A percentile compares a stretch with the other conserved stretches of the same genome.
These are phyloP conservation scores for Raja brachyura DNA, from an alignment of 2,113 vertebrate species.

Conservation along the genomic window DNA sequence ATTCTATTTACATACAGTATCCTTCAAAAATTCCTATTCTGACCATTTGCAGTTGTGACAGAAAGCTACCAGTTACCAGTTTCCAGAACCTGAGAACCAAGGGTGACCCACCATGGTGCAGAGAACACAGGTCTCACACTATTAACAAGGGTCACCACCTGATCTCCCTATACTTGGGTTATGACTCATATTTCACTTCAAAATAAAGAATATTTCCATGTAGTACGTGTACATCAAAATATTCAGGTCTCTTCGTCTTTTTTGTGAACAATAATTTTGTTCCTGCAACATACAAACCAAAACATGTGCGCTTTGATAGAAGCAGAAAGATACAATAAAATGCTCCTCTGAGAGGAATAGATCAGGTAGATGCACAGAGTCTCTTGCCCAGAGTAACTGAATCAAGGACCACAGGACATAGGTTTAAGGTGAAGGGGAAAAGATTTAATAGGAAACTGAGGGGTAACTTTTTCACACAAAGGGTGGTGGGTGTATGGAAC, in stretches of 20 bases:
- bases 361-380: no score
- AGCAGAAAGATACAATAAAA: neutral
- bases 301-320: neutral
- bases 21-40: neutral
- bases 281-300: neutral
- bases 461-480: no score
- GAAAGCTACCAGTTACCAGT: no score
- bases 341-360: no score
- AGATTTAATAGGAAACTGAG: no score
- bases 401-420: no score
- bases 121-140: neutral
- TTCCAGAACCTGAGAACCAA: neutral
- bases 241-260: neutral
- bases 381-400: no score
- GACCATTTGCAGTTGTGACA: neutral
- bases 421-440: no score
- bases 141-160: neutral
- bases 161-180: neutral
- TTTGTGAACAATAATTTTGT: neutral
- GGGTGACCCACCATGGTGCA: neutral
- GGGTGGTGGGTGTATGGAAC: no score
- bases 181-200: neutral
- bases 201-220: neutral
- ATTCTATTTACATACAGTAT: neutral
- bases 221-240: neutral